Conservation (phyloP, 2,888 invertebrate genomes). For the Apomyelois bistriatella region DNA sequence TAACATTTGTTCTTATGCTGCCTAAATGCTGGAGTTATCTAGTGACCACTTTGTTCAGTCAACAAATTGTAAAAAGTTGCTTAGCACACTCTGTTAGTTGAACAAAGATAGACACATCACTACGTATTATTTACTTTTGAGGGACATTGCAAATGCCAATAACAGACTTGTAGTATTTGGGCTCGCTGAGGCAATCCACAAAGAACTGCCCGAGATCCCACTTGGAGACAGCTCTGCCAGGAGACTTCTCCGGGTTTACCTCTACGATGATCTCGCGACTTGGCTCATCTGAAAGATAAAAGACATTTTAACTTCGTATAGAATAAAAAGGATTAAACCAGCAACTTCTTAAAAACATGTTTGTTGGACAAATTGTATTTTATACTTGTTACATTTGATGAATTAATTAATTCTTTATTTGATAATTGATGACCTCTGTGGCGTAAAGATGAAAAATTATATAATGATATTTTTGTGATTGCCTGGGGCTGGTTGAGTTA, state of each 20-base stretch:
- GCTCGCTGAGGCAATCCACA: constrained; percentile 83
- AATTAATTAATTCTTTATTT: too few species aligned
- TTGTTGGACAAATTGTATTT: too few species aligned
- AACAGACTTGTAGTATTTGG: constrained; percentile 82
- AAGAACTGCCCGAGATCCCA: constrained; percentile 88
- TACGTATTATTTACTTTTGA: constrained; percentile 25
- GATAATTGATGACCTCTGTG: too few species aligned
- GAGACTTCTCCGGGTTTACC: constrained; percentile 82
- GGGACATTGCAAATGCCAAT: constrained; percentile 60
- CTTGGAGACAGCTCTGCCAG: constrained; percentile 87
- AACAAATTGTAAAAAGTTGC: not conserved
- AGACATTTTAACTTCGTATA: too few species aligned
- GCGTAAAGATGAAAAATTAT: too few species aligned
- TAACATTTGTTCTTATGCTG: constrained; percentile 3
- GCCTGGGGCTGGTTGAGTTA: too few species aligned
- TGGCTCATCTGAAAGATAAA: constrained; percentile 80
- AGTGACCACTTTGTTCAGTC: not conserved
- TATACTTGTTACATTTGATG: too few species aligned
- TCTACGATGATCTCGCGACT: constrained; percentile 77
- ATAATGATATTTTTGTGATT: too few species aligned
- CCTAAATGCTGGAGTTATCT: not conserved
- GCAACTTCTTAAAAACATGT: too few species aligned
- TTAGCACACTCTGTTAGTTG: not conserved
- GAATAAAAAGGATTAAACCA: too few species aligned
- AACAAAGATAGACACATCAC: not conserved